Evolutionary conservation across 37 sponge, comb jelly and placozoan genomes (phyloP).

Genomic region (Cladorhizidae sp.): DNA sequence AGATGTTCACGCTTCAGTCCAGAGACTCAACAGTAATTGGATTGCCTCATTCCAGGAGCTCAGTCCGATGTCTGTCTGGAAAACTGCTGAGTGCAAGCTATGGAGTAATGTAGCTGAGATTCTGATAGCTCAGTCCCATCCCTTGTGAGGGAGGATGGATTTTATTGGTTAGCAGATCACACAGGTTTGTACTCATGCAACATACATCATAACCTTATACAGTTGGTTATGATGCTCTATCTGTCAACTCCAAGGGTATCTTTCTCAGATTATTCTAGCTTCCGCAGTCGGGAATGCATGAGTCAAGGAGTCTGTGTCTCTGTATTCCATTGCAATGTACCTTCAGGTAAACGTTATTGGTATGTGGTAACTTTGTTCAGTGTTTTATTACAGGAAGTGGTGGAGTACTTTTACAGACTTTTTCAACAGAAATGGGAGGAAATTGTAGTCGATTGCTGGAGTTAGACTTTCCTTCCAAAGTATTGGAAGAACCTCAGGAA

Average conservation of each 20-base stretch:
- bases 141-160: too few relatives aligned
- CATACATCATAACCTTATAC: too few relatives aligned
- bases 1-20: too few relatives aligned
- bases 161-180: too few relatives aligned
- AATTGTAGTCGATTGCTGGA: constrained; percentile 7
- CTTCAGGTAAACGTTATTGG: neutral
- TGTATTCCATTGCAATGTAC: neutral
- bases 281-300: neutral
- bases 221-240: too few relatives aligned
- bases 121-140: too few relatives aligned
- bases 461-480: neutral
- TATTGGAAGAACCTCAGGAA: constrained; percentile 3
- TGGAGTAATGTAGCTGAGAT: constrained; percentile 17
- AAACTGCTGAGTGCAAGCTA: neutral
- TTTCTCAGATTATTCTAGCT: neutral
- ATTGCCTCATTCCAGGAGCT: constrained; percentile 38
- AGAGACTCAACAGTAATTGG: too few relatives aligned
- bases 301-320: neutral
- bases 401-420: neutral
- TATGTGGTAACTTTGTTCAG: neutral
- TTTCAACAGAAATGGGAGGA: constrained; percentile 10
- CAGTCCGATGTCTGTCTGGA: constrained; percentile 22
- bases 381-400: neutral
- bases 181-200: too few relatives aligned
- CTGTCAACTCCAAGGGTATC: too few relatives aligned